Base-by-base conservation (phyloP, 2,113 vertebrate species). In the Murina feae region DNA sequence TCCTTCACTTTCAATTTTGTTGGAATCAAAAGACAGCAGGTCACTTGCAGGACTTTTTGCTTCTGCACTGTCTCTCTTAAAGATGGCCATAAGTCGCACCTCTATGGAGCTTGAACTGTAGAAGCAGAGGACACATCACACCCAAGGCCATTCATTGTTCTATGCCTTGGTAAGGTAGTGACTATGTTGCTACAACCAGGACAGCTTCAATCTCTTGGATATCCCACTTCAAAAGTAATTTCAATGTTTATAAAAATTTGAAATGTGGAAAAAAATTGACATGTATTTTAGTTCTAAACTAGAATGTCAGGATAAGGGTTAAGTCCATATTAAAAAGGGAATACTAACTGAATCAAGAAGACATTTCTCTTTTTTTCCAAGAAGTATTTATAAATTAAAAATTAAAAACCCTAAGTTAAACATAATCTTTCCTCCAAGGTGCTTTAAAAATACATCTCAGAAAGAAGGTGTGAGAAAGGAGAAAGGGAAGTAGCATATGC, bases 1-100 rank as follows among this genome's bases (percentile, higher is more conserved):
- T 39, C 97, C 97, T 47, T 96, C 96, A 0, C 81, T 97, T 98
- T 98, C 98, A 85, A 98, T 96, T 71, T 98, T 98, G 85, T 98
- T 98, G 39, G 98, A 98, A 9, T 98, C 98, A 28, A 98, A 97
- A 74, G 98, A 98, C 35, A 97, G 93, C 58, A 97, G 96, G 71
- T 98, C 98, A 44, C 97, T 94, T 23, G 55, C 92, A 28, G 97
- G 87, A 85, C 97, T 95, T 84, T 80, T 98, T 89, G 79, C n/a
- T 87, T 98, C 98, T 66, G 97, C 93, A 32, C 85, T 69, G 2
- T 97, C 98, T 30, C 93, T 98, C 97, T 98, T 99, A 96, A 99
- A 99, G 95, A 98, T 90, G 7, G 99, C 98, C 20, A 97, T 97
- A 35, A 99, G 99, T 42, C 97, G 97, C 63, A 99, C 98, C 0